Evolutionary conservation across 2,888 invertebrate genomes (phyloP).

Genomic region (Ischnus inquisitorius): DNA sequence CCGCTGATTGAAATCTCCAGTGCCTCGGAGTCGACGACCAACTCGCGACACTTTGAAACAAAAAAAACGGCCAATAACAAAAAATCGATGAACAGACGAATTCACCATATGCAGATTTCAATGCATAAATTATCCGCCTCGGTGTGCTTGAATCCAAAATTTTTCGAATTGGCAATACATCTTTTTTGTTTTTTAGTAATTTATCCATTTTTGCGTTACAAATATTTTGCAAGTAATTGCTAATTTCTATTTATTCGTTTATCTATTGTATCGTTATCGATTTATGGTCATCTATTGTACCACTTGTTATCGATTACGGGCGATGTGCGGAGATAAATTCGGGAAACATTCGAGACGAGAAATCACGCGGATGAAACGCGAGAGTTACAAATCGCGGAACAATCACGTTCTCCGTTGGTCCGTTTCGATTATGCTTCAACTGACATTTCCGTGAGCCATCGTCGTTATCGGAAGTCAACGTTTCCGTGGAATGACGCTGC

Average conservation of each 20-base stretch:
- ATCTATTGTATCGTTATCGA: not conserved
- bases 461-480: constrained; percentile 39
- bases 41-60: constrained; percentile 15
- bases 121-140: constrained; percentile 31
- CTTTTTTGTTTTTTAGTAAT: not conserved
- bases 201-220: not conserved
- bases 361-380: constrained; percentile 32
- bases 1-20: constrained; percentile 66
- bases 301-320: not conserved
- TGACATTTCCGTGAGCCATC: constrained; percentile 27
- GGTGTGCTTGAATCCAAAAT: not conserved
- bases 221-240: not conserved
- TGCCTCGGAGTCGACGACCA: constrained; percentile 47
- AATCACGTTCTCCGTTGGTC: constrained; percentile 49
- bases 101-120: constrained; percentile 29
- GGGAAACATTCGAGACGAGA: constrained; percentile 3
- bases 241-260: not conserved
- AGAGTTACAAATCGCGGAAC: constrained; percentile 38
- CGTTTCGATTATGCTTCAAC: constrained; percentile 43
- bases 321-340: not conserved
- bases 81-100: constrained; percentile 34
- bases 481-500: constrained; percentile 43
- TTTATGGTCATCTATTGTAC: too few relatives aligned
- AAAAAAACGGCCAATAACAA: constrained; percentile 21
- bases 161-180: not conserved